Conservation (phyloP, 2,797 vertebrate genomes). For the Mareca strepera region DNA sequence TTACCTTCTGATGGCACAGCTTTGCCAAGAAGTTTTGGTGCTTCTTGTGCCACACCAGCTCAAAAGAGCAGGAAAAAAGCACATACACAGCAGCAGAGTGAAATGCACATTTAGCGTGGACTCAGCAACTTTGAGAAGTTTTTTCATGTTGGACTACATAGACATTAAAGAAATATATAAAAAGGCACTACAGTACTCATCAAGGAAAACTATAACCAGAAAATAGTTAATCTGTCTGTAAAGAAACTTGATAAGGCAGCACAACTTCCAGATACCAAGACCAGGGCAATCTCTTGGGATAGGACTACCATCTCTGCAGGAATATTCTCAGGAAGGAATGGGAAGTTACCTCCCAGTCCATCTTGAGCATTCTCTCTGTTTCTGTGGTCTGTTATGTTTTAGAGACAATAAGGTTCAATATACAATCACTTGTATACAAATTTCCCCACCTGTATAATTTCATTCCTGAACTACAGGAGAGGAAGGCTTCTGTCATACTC, state of each 20-base stretch:
- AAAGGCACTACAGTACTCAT: neutral
- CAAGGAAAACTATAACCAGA: neutral
- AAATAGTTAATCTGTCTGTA: neutral
- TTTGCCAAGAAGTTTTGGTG: neutral
- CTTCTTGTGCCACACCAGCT: neutral
- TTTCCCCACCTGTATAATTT: too few species aligned
- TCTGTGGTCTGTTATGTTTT: neutral
- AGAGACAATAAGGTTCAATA: neutral
- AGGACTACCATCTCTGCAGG: neutral
- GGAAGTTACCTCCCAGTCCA: neutral
- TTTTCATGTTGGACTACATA: neutral
- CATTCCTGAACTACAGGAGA: neutral
- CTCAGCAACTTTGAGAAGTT: neutral
- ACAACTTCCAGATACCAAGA: neutral
- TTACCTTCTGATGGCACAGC: neutral
- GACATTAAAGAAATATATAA: neutral
- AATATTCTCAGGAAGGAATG: neutral
- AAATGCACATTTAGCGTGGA: neutral
- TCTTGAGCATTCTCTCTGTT: neutral
- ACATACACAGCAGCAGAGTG: too few species aligned
- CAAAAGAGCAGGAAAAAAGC: neutral
- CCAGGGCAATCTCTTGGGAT: neutral
- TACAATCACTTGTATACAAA: neutral
- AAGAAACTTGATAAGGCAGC: neutral
- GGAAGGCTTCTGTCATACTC: too few species aligned